Base-by-base conservation (phyloP, 2,797 vertebrate genomes). In the Tachyglossus aculeatus region DNA sequence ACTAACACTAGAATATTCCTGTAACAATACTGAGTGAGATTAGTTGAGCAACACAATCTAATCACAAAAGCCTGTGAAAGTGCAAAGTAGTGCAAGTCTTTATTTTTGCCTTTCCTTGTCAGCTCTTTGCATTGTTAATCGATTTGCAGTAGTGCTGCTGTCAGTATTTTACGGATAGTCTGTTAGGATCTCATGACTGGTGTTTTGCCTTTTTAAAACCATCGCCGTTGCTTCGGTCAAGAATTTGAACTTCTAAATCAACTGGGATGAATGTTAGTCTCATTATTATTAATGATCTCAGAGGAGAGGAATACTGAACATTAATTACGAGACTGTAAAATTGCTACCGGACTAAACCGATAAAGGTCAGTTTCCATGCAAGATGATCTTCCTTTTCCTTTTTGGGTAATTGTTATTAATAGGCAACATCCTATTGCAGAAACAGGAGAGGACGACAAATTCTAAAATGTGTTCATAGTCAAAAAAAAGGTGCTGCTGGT, bases 121-220 rank as follows among this genome's bases (percentile, higher is more conserved):
- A 93, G 93, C 93, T 91, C 84, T 93, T 92, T 92, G 88, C 87
- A 89, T 92, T 93, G 90, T 92, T 83, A 86, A 87, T 86, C 84
- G 83, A 87, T 84, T 87, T 88, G 52, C 90, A 58, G 70, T 85
- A 92, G 71, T 93, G 92, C 92, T 93, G 91, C 51, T 78, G 90
- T 93, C 92, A 94, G 92, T 86, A 81, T 85, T 93, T 93, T 92
- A 86, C 86, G 88, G 89, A 86, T 90, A 86, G 87, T 83, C 87
- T 81, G 58, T 53, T 63, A 88, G 71, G 86, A 92, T 87, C 91
- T 88, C 90, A 76, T 93, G 92, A 94, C 92, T 89, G 86, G 90
- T 88, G 75, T 88, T 85, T 86, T 90, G 89, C 84, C 91, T 91
- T 92, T 92, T 92, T 87, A 91, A 93, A 93, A 86, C 78, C 87